A percentile compares a stretch with the other conserved stretches of the same genome.
Conservation (phyloP, 2,888 invertebrate species). For the Cephus pulcher region DNA sequence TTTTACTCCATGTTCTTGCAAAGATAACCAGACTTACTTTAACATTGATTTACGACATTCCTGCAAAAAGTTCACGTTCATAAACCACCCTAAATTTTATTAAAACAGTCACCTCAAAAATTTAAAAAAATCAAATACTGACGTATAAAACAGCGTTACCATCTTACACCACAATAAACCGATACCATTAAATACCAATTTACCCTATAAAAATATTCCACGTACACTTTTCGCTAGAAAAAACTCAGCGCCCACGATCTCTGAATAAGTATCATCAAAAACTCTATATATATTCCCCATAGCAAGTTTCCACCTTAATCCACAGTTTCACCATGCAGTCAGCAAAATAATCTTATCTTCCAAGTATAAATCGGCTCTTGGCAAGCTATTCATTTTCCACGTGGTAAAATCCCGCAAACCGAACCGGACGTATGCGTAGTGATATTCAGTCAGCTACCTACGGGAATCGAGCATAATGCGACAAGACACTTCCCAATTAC, state of each 20-base stretch:
- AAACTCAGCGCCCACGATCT: neutral
- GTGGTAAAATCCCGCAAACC: neutral
- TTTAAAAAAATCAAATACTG: neutral
- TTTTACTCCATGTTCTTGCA: constrained; percentile 9
- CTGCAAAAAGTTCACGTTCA: neutral
- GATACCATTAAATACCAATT: neutral
- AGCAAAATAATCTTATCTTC: neutral
- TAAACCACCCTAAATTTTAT: neutral
- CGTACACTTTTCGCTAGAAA: neutral
- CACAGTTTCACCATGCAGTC: neutral
- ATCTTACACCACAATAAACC: neutral
- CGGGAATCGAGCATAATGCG: constrained; percentile 1
- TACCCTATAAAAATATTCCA: neutral
- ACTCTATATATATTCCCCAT: neutral
- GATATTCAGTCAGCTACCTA: neutral
- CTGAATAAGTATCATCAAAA: neutral
- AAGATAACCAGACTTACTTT: neutral
- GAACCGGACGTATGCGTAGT: neutral
- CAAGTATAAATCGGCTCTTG: neutral
- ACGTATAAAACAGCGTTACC: too few relatives aligned
- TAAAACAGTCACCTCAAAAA: neutral
- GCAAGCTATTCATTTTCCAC: neutral
- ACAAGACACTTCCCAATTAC: constrained; percentile 21
- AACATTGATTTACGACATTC: constrained; percentile 32
- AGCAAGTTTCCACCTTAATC: neutral